Percentiles rank a stretch among this genome's conserved stretches.
phyloP scores from a whole-genome alignment of 2,797 vertebrate genomes.

The Distichodus sexfasciatus region DNA sequence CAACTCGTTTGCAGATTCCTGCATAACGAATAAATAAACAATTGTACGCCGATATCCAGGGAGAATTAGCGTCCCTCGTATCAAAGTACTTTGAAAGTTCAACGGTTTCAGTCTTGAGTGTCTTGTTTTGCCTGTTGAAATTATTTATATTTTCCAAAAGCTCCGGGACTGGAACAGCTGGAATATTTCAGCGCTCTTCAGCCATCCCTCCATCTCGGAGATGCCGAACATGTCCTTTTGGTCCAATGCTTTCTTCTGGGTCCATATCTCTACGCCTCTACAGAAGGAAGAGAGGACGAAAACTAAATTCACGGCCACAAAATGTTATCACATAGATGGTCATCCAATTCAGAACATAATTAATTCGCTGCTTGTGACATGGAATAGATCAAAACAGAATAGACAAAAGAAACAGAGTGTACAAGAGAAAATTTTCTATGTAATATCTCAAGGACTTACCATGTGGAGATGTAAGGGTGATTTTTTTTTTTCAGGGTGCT shows the following conservation, averaged over 20 bases:
- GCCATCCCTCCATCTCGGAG: constrained; percentile 72
- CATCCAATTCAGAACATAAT: too few species aligned
- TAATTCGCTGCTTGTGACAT: too few species aligned
- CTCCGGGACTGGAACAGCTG: constrained; percentile 37
- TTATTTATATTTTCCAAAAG: constrained; percentile 46
- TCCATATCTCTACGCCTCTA: constrained; percentile 58
- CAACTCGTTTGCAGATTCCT: constrained; percentile 58
- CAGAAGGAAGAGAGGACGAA: constrained; percentile 6
- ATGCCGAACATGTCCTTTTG: constrained; percentile 63
- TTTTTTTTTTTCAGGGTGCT: constrained; percentile 76
- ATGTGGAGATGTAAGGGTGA: not conserved
- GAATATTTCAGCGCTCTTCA: constrained; percentile 34
- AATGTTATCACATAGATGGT: not conserved
- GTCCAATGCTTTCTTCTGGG: constrained; percentile 67
- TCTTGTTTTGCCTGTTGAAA: constrained; percentile 55
- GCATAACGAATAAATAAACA: constrained; percentile 77
- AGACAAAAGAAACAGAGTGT: not conserved
- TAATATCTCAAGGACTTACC: too few species aligned
- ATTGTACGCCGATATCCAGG: constrained; percentile 59
- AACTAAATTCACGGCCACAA: not conserved
- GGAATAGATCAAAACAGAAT: too few species aligned
- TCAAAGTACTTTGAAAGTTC: constrained; percentile 63
- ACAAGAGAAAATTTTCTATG: too few species aligned
- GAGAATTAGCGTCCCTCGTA: constrained; percentile 45
- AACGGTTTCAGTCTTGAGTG: constrained; percentile 66